Conservation (phyloP, 92 coral and sea anemone genomes). For the Phenganax stokvisi region DNA sequence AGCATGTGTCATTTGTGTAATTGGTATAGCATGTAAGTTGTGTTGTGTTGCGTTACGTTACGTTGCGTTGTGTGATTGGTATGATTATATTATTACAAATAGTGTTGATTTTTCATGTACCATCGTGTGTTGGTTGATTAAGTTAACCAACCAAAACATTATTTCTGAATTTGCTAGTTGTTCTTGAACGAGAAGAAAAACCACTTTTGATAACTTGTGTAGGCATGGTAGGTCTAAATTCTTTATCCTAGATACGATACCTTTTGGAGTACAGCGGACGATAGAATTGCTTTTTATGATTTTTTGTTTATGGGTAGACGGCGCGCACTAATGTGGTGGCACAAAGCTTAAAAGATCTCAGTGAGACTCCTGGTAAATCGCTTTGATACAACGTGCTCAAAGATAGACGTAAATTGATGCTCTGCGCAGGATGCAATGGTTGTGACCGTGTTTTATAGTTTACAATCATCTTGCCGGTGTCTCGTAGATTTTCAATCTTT, state of each 20-base stretch:
- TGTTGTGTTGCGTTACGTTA: too few relatives aligned
- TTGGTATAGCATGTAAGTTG: too few relatives aligned
- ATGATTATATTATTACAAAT: too few relatives aligned
- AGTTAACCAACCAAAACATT: background rate
- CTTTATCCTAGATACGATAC: background rate
- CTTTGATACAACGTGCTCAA: background rate
- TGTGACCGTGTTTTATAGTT: background rate
- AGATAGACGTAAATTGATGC: background rate
- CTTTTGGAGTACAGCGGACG: background rate
- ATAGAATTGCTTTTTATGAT: background rate
- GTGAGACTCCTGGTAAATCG: conserved; percentile 19
- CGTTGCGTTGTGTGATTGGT: too few relatives aligned
- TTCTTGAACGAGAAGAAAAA: conserved; percentile 22
- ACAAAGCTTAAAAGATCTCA: conserved; percentile 8
- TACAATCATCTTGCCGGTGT: background rate
- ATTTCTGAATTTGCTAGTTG: background rate
- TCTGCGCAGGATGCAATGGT: background rate
- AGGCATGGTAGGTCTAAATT: background rate
- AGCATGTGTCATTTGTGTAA: too few relatives aligned
- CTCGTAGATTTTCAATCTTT: background rate
- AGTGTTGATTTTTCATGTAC: too few relatives aligned
- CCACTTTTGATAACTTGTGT: too few relatives aligned
- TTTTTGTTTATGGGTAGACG: background rate
- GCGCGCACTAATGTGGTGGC: background rate
- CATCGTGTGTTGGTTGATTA: too few relatives aligned